phyloP scores from a whole-genome alignment of 1,140 invertebrate species.

The Lasioglossum baleicum region DNA sequence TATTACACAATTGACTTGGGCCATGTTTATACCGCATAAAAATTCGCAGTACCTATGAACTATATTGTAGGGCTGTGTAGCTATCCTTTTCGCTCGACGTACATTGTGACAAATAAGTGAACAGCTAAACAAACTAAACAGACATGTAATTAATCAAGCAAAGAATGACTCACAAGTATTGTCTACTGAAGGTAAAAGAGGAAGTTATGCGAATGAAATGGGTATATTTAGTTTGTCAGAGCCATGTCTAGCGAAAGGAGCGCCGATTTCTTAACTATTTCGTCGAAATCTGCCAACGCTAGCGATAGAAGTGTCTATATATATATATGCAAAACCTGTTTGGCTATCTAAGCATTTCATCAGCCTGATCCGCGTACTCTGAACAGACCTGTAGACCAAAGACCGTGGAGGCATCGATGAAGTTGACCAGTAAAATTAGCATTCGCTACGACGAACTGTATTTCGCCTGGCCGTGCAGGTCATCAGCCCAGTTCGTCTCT shows the following conservation, averaged over 20 bases:
- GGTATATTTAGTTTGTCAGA: no score
- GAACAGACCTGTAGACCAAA: constrained; percentile 9
- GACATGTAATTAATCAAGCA: no score
- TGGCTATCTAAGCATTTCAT: not conserved
- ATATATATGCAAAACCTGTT: not conserved
- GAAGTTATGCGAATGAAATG: no score
- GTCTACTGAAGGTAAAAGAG: no score
- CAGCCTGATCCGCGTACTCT: not conserved
- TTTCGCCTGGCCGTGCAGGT: constrained; percentile 35
- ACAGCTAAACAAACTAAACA: no score
- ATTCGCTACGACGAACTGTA: constrained; percentile 45
- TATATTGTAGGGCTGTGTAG: no score
- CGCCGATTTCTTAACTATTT: not conserved
- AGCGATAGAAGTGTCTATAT: not conserved
- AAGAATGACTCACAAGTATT: no score
- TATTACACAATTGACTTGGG: no score
- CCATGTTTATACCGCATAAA: no score
- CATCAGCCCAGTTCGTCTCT: constrained; percentile 48
- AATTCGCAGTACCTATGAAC: no score
- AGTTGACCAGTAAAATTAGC: constrained; percentile 51
- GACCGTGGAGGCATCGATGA: constrained; percentile 38
- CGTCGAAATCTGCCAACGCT: not conserved
- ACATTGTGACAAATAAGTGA: no score
- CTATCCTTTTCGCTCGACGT: no score
- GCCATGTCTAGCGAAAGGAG: not conserved